Evolutionary conservation across 2,797 vertebrate species (phyloP).

Genomic region (Poeciliopsis infans): DNA sequence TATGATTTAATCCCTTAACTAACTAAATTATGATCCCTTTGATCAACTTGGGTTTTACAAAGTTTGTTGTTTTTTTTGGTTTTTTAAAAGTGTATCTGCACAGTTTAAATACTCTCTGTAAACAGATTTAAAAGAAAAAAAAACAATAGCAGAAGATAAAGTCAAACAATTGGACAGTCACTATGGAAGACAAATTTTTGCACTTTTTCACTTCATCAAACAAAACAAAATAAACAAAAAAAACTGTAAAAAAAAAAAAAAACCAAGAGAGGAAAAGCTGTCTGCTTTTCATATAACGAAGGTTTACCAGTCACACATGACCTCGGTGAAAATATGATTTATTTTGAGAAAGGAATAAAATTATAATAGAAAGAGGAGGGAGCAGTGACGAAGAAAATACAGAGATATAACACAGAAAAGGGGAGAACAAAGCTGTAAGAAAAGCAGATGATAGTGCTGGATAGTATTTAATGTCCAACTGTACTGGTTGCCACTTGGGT

Average conservation of each 20-base stretch:
- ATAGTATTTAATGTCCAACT: slow-evolving; percentile 84
- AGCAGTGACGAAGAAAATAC: slow-evolving; percentile 46
- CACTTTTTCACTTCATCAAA: neutral
- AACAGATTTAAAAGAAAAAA: no score
- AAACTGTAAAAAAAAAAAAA: neutral
- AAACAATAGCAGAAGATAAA: no score
- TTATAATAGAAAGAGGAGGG: slow-evolving; percentile 25
- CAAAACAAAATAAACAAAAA: neutral
- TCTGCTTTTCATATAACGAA: slow-evolving; percentile 17
- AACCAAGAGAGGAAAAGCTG: neutral
- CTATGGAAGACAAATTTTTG: slow-evolving; percentile 23
- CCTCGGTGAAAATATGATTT: slow-evolving; percentile 28
- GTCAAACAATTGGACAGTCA: slow-evolving; percentile 1
- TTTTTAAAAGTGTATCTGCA: no score
- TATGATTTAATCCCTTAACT: neutral
- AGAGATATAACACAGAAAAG: slow-evolving; percentile 28
- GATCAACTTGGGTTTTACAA: no score
- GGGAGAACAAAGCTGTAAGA: slow-evolving; percentile 52
- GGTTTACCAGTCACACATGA: slow-evolving; percentile 1
- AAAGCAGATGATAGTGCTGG: slow-evolving; percentile 78
- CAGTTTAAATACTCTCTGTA: no score
- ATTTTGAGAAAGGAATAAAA: slow-evolving; percentile 27
- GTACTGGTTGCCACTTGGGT: slow-evolving; percentile 72
- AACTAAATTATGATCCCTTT: no score
- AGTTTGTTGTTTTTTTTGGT: no score